Conservation (phyloP, 23 tunicate genomes). For the Halocynthia roretzi region DNA sequence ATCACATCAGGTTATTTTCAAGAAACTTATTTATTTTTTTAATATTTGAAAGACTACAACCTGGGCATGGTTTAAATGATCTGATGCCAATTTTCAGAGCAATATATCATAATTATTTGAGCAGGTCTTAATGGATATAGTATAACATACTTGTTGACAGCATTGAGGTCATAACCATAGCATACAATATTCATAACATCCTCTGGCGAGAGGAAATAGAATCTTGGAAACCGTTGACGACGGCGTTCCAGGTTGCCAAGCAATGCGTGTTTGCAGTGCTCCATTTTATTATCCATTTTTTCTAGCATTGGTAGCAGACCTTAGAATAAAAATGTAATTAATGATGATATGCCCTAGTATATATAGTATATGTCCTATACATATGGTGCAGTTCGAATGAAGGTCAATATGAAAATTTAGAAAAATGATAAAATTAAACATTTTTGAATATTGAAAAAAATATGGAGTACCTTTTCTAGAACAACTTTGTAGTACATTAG, state of each 20-base stretch:
- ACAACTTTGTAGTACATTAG: constrained; percentile 87
- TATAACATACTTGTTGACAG: constrained; percentile 77
- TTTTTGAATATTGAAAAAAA: neutral
- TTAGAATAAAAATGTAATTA: neutral
- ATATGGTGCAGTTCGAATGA: neutral
- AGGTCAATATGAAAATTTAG: too few relatives aligned
- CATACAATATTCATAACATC: constrained; percentile 91
- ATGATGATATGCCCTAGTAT: too few relatives aligned
- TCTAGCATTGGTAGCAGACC: constrained; percentile 83
- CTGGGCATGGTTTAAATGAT: too few relatives aligned
- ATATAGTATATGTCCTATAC: too few relatives aligned
- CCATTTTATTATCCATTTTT: constrained; percentile 87
- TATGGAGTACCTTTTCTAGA: constrained; percentile 71
- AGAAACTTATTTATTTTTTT: neutral
- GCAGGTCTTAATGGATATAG: neutral
- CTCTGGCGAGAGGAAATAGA: constrained; percentile 87
- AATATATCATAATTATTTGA: neutral
- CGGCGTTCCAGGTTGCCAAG: constrained; percentile 91
- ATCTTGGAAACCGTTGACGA: constrained; percentile 78
- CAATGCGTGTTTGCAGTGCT: constrained; percentile 85
- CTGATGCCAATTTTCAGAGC: neutral
- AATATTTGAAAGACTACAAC: too few relatives aligned
- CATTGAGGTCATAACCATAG: constrained; percentile 75
- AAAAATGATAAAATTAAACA: too few relatives aligned
- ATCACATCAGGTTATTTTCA: neutral